Conservation (phyloP, 2,797 vertebrate species). For the Lagocephalus sceleratus region DNA sequence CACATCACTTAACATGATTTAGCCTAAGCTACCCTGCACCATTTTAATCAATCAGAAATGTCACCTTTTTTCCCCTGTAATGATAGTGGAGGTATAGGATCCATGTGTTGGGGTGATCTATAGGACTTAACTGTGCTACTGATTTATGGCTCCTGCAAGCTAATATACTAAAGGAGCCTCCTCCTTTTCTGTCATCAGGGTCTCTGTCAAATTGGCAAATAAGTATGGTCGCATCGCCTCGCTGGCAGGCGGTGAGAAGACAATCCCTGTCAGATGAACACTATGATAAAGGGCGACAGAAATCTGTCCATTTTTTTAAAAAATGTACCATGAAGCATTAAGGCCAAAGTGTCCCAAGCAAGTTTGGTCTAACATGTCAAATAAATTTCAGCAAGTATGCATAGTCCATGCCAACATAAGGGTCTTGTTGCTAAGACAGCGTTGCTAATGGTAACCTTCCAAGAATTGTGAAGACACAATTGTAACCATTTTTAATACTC, state of each 20-base stretch:
- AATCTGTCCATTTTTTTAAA: constrained; percentile 10
- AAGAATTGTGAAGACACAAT: constrained; percentile 1
- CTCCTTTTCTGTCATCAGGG: constrained; percentile 56
- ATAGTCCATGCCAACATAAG: constrained; percentile 5
- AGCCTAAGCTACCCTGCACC: constrained; percentile 84
- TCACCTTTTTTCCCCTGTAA: constrained; percentile 85
- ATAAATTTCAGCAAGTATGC: constrained; percentile 5
- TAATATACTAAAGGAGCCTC: constrained; percentile 67
- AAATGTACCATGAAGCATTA: constrained; percentile 10
- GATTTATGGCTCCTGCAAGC: constrained; percentile 83
- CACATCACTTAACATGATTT: constrained; percentile 97
- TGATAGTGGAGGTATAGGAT: constrained; percentile 86
- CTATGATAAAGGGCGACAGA: constrained; percentile 3
- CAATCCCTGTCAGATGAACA: constrained; percentile 34
- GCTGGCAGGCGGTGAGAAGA: constrained; percentile 30
- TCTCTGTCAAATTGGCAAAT: constrained; percentile 75
- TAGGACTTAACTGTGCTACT: constrained; percentile 82
- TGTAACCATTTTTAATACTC: background rate
- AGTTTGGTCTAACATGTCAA: constrained; percentile 10
- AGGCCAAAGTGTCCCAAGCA: background rate
- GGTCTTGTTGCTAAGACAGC: constrained; percentile 2
- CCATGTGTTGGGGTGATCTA: constrained; percentile 87
- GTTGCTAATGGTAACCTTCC: background rate
- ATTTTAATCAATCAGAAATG: constrained; percentile 99
- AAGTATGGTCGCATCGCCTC: constrained; percentile 64